A percentile compares a stretch with the other conserved stretches of the same genome.
Conservation (phyloP, 2,797 vertebrate species). For the Selene dorsalis region DNA sequence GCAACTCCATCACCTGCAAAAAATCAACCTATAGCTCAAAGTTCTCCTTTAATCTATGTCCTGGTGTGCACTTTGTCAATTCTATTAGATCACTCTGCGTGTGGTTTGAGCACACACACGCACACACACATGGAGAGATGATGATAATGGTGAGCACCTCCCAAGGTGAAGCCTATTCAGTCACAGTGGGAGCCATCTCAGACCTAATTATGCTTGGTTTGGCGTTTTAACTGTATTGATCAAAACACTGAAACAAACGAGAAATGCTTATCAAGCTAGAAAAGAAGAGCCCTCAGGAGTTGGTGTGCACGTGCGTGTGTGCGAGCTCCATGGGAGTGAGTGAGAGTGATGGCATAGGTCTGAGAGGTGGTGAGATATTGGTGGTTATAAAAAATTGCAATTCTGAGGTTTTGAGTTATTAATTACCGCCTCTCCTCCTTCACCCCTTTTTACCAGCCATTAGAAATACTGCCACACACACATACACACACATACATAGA, state of each 20-base stretch:
- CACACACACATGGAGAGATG: conserved; percentile 54
- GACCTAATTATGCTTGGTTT: conserved; percentile 80
- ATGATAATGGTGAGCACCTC: conserved; percentile 74
- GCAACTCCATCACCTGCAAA: conserved; percentile 75
- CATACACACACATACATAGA: conserved; percentile 35
- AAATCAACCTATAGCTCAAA: conserved; percentile 73
- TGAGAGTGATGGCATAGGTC: conserved; percentile 68
- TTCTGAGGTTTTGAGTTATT: conserved; percentile 79
- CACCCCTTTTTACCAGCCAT: conserved; percentile 70
- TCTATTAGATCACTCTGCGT: conserved; percentile 75
- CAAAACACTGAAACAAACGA: conserved; percentile 77
- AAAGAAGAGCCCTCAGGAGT: conserved; percentile 67
- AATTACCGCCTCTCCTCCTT: conserved; percentile 72
- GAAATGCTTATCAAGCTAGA: conserved; percentile 80
- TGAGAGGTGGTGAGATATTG: conserved; percentile 74
- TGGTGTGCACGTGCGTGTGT: conserved; percentile 22
- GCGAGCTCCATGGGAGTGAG: conserved; percentile 58
- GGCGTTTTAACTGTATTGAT: conserved; percentile 80
- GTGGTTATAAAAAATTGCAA: conserved; percentile 76
- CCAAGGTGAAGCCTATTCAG: conserved; percentile 70
- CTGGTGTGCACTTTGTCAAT: conserved; percentile 78
- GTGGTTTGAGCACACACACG: conserved; percentile 41
- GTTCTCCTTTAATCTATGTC: conserved; percentile 72
- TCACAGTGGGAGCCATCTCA: conserved; percentile 73
- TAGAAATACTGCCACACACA: conserved; percentile 63